Base-by-base conservation (phyloP, 2,888 invertebrate species). In the Callyntrura guangdongensis region DNA sequence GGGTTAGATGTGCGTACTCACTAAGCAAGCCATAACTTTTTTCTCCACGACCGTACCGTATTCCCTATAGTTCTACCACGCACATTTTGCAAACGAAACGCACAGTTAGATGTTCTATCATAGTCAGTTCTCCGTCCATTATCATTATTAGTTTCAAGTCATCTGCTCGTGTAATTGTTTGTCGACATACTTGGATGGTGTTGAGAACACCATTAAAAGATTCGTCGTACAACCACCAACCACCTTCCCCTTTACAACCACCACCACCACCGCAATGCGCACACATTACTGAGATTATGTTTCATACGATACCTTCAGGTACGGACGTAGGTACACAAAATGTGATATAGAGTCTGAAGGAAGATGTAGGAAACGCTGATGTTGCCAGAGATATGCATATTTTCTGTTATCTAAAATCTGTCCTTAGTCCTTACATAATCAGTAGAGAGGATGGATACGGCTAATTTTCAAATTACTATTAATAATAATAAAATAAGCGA, bases 171-270 rank as follows among this genome's bases (percentile, higher is more conserved):
- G 83, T 89, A 83, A 89, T 89, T 89, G 88, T 83, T 89, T 83
- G 83, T 89, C 88, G 88, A 89, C 88, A 89, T 89, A 82, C 59
- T 83, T 89, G 88, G 83, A 69, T 82, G 83, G 61, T 74, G 88
- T 64, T 89, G 82, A 74, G 82, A 83, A 22, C 14, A 25, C 53
- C 53, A 56, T 77, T 53, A 53, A 17, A 27, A 77, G 53, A 53
- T 77, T 77, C 53, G 14, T 77, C 22, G 77, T 74, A 49, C 72
- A 74, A 74, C n/a, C 11, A 25, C 67, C 9, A 64, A 25, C 9
- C 67, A 27, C 27, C 27, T n/a, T n/a, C 67, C 0, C 27, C 67
- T n/a, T n/a, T 5, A 69, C n/a, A n/a, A 69, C 17, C 59, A 59
- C 12, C 69, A 69, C 69, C 36, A 36, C 45, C 8, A 45, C 12